phyloP scores from a whole-genome alignment of 2,888 invertebrate species.

The Lasius platythorax region DNA sequence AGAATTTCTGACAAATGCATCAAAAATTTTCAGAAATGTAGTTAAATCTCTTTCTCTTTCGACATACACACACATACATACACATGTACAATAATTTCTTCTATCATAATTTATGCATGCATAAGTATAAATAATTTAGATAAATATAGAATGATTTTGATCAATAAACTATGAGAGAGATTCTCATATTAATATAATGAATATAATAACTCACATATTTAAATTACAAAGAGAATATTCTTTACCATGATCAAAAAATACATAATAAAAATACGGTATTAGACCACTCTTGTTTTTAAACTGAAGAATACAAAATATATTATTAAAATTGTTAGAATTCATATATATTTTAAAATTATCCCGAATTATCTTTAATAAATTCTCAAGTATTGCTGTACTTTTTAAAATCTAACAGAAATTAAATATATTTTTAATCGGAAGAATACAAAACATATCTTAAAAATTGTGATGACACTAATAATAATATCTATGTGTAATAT shows the following conservation, averaged over 20 bases:
- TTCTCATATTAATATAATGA: too few relatives aligned
- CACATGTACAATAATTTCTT: too few relatives aligned
- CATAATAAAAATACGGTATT: neutral
- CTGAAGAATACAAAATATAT: neutral
- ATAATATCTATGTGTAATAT: neutral
- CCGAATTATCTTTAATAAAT: neutral
- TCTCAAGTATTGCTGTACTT: neutral
- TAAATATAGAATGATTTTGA: too few relatives aligned
- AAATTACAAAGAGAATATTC: neutral
- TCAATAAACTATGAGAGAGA: too few relatives aligned
- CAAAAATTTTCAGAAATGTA: neutral
- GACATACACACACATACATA: neutral
- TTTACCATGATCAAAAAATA: neutral
- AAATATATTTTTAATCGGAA: neutral
- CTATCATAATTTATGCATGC: too few relatives aligned
- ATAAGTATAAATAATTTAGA: too few relatives aligned
- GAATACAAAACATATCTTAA: neutral
- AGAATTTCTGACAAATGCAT: neutral
- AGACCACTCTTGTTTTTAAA: neutral
- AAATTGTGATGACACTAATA: neutral
- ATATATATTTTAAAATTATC: neutral
- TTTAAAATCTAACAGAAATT: neutral
- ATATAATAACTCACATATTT: too few relatives aligned
- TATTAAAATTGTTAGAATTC: neutral
- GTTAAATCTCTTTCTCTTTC: neutral